Conservation (phyloP, 2,797 vertebrate species). For the Myiothlypis chrysogaster region DNA sequence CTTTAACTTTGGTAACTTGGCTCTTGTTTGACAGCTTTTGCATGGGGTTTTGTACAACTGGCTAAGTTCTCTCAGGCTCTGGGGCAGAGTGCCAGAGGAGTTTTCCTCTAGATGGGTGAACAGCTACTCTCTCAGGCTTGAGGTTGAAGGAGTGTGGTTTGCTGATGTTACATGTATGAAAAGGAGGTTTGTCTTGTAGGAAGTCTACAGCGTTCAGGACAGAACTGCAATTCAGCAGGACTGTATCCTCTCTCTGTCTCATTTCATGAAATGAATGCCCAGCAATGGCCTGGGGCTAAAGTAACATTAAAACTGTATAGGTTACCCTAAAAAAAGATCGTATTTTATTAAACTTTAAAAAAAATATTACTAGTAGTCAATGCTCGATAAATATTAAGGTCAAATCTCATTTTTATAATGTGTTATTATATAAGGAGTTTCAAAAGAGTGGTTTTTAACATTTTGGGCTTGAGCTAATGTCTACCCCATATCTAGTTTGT, state of each 20-base stretch:
- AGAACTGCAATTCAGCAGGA: conserved; percentile 39
- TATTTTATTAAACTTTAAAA: not conserved
- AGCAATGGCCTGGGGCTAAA: not conserved
- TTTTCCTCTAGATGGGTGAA: not conserved
- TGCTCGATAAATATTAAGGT: not conserved
- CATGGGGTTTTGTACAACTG: not conserved
- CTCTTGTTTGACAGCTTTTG: not conserved
- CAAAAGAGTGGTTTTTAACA: not conserved
- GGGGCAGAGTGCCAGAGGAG: not conserved
- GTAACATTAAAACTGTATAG: not conserved
- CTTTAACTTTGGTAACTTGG: not conserved
- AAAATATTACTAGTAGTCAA: not conserved
- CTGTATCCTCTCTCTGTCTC: not conserved
- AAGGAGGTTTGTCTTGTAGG: conserved; percentile 35
- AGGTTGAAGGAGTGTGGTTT: not conserved
- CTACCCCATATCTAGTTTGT: not conserved
- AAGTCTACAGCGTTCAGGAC: not conserved
- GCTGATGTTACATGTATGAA: conserved; percentile 13
- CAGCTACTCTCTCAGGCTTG: not conserved
- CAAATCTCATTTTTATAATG: not conserved
- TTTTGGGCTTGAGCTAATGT: not conserved
- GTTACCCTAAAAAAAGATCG: not conserved
- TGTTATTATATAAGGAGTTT: not conserved
- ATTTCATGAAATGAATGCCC: not conserved
- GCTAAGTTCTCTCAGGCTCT: not conserved